Evolutionary conservation across 2,113 vertebrate species (phyloP).

Genomic region (Otis tarda): DNA sequence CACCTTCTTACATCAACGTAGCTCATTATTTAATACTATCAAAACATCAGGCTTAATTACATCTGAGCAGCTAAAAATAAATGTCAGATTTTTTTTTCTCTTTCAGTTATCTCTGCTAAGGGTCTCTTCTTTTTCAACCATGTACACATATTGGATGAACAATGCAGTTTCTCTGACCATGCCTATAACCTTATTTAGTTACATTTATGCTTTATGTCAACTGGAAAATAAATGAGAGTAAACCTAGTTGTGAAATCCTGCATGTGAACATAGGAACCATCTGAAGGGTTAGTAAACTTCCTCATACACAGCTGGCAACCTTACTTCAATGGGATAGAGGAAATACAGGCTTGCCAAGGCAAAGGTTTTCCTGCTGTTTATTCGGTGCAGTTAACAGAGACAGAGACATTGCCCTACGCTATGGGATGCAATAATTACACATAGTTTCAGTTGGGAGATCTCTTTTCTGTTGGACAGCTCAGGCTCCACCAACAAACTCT

Average conservation of each 20-base stretch:
- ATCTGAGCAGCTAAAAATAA: neutral
- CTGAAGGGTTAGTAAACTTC: neutral
- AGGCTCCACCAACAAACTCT: neutral
- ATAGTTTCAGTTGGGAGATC: neutral
- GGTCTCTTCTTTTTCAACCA: neutral
- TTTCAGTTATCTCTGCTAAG: neutral
- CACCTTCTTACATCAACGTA: conserved; percentile 2
- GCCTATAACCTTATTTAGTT: neutral
- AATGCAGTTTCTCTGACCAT: neutral
- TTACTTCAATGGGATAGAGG: neutral
- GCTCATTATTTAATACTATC: conserved; percentile 12
- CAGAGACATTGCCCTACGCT: neutral
- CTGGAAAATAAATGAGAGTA: neutral
- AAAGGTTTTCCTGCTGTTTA: neutral
- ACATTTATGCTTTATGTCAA: neutral
- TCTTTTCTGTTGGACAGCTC: neutral
- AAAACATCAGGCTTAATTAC: conserved; percentile 17
- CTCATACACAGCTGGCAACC: neutral
- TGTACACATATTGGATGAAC: neutral
- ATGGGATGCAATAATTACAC: neutral
- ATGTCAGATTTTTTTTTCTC: neutral
- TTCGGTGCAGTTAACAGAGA: neutral
- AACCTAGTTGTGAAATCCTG: neutral
- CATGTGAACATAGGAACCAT: neutral
- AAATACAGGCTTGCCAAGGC: neutral